Base-by-base conservation (phyloP, 2,888 invertebrate species). In the Eudasyphora cyanicolor region DNA sequence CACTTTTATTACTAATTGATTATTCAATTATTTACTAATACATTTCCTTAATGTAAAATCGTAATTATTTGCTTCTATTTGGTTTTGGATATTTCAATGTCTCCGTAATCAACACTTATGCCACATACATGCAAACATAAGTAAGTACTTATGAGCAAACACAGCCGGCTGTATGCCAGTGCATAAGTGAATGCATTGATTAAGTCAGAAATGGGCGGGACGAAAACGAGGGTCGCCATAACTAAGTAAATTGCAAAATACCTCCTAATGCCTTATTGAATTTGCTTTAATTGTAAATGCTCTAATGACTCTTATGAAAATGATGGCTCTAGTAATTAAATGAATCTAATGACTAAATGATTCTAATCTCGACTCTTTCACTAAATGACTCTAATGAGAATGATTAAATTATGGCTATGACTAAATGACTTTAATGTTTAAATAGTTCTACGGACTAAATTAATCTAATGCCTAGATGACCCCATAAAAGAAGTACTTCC, bases 11-110 rank as follows among this genome's bases (percentile, higher is more conserved):
- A 67, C 67, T 67, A 67, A 67, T 67, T 38, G 67, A 67, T 67
- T 67, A 42, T 42, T 67, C 67, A 67, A 67, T 67, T 67, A 67
- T 67, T 67, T 67, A 67, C 42, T 42, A 67, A 67, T 67, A 24
- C 67, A 67, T 67, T 67, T 67, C 7, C 67, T 67, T 67, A 67
- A 67, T 67, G 67, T 24, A 67, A 67, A 67, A 67, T 67, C n/a
- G 35, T 42, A 67, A 67, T 67, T 67, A 67, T 67, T 67, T 67
- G 67, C 67, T 12, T 42, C 8, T 24, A 35, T 67, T 67, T 24
- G 42, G 38, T 19, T 42, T 24, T 19, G 19, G 19, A 42, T 14
- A 67, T 67, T 35, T 42, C 42, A n/a, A 42, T 64, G 64, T 42
- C 21, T 42, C 21, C 10, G 67, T 64, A 64, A 64, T 64, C 64